Conservation (phyloP, 2,113 vertebrate species). For the Ptyas mucosa region DNA sequence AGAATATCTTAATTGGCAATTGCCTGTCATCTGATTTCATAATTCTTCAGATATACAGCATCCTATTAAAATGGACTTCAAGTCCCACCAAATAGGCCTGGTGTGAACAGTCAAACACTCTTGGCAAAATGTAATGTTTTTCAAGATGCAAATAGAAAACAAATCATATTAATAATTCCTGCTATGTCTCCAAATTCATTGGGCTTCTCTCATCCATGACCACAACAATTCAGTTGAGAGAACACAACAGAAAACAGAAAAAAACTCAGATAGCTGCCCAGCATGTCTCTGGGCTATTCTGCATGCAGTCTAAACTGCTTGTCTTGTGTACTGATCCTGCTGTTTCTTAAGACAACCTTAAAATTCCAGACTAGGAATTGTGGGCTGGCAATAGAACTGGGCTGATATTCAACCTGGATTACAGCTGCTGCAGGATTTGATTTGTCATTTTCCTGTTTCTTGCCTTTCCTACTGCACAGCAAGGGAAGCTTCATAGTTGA, state of each 20-base stretch:
- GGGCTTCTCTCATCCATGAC: background rate
- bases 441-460: background rate
- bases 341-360: background rate
- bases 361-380: background rate
- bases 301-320: background rate
- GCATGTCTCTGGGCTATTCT: background rate
- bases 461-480: background rate
- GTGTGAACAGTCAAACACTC: background rate
- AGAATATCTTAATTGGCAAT: background rate
- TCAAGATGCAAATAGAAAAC: background rate
- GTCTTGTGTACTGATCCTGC: background rate
- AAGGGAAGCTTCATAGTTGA: background rate
- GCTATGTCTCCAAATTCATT: background rate
- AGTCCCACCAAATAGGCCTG: background rate
- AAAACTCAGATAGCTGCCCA: background rate
- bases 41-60: background rate
- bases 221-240: background rate
- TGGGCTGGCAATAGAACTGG: background rate
- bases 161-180: background rate
- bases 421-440: background rate
- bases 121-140: background rate
- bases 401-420: background rate
- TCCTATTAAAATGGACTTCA: background rate
- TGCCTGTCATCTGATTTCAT: background rate
- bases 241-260: background rate